These are phyloP conservation scores for Planiliza haematocheilus DNA, from an alignment of 2,113 vertebrate genomes.

Conservation along the genomic window DNA sequence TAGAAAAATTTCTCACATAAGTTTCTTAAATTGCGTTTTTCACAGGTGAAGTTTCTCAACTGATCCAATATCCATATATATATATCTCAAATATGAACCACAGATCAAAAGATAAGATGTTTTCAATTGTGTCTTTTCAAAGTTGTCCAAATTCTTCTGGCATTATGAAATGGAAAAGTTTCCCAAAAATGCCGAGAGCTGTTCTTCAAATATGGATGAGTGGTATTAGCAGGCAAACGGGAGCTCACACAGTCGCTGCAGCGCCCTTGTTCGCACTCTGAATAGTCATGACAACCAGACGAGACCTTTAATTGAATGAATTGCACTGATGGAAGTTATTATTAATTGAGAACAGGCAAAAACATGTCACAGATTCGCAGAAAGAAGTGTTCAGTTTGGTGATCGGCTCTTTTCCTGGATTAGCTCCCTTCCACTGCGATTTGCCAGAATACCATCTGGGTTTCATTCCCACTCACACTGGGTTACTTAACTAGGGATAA, in stretches of 20 bases:
- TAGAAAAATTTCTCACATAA: background rate
- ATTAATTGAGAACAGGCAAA: conserved; percentile 20
- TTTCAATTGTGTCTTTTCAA: conserved; percentile 9
- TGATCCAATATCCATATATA: background rate
- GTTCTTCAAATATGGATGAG: conserved; percentile 13
- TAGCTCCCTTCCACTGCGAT: conserved; percentile 21
- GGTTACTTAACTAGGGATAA: conserved; percentile 66
- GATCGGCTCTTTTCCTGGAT: conserved; percentile 54
- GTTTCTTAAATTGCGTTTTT: too few species aligned
- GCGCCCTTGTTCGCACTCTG: background rate
- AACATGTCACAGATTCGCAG: conserved; percentile 14
- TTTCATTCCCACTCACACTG: conserved; percentile 66
- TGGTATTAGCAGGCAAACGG: background rate
- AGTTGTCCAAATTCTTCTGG: conserved; percentile 21
- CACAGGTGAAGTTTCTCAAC: background rate
- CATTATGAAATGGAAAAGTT: conserved; percentile 13
- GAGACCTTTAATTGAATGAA: conserved; percentile 18
- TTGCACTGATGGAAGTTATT: background rate
- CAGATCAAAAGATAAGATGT: background rate
- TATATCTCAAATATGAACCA: background rate
- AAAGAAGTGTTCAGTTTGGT: conserved; percentile 45
- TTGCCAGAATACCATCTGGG: conserved; percentile 75
- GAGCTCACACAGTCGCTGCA: background rate
- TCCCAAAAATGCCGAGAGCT: background rate
- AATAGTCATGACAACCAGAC: background rate